Base-by-base conservation (phyloP, 1,140 invertebrate species). In the Papilio polytes region DNA sequence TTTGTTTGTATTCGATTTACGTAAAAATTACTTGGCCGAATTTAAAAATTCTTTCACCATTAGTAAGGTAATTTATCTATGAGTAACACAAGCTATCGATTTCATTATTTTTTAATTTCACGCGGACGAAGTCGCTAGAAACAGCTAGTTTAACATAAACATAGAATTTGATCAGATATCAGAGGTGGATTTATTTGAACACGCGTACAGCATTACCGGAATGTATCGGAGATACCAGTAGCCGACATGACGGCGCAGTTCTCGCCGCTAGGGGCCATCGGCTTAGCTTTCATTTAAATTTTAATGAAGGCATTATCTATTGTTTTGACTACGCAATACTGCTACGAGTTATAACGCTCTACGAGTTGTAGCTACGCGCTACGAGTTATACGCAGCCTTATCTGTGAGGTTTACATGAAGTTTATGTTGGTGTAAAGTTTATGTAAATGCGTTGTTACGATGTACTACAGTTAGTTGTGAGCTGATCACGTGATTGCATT, bases 251-350 rank as follows among this genome's bases (percentile, higher is more conserved):
- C 74, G 15, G 2, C 3, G 74, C 74, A 76, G n/a, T 76, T 26
- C 13, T 48, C 74, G 59, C 59, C 10, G n/a, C 10, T 20, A 10
- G 74, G 73, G 36, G 18, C 41, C 44, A 83, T 78, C 83, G 84
- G 88, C 88, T 91, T 91, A 91, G 85, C 84, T 87, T 87, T 88
- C 86, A 91, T 91, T 91, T 91, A 91, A 90, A 91, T 91, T 91
- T 91, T 90, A 91, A 91, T 91, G 85, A 85, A 88, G 89, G 89
- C 85, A 87, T 90, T 90, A 89, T 74, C 20, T 66, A 82, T 82
- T 83, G 84, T 85, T 89, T 87, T 85, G 84, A 85, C 74, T 70
- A 41, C 79, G 79, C 70, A 48, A 48, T 48, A 74, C 48, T 31
- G 15, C 31, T 79, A 44, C 66, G 44, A 78, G 78, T 72, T 53